phyloP scores from a whole-genome alignment of 1,140 invertebrate genomes.

The Drosophila murphyi region DNA sequence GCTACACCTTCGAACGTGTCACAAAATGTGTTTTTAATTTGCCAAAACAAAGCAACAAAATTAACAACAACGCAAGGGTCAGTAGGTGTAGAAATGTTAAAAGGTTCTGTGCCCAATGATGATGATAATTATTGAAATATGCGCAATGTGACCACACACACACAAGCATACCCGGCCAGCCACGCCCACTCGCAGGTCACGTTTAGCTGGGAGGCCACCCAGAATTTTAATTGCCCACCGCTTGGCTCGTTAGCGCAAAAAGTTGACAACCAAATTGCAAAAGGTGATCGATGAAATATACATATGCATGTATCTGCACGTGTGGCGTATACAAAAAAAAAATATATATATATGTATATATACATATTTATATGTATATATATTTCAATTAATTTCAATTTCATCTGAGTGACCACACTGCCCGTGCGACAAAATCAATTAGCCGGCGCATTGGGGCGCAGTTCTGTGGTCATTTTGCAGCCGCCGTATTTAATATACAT shows the following conservation, averaged over 20 bases:
- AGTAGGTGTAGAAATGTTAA: slow-evolving; percentile 66
- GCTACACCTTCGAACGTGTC: slow-evolving; percentile 49
- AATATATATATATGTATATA: neutral
- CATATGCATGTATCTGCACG: neutral
- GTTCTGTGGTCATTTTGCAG: slow-evolving; percentile 40
- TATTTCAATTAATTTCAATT: slow-evolving; percentile 76
- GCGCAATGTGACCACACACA: slow-evolving; percentile 62
- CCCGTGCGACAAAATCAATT: slow-evolving; percentile 13
- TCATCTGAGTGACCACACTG: slow-evolving; percentile 2
- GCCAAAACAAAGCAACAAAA: slow-evolving; percentile 21
- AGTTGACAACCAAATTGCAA: slow-evolving; percentile 65
- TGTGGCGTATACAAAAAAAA: too few species aligned
- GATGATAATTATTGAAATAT: slow-evolving; percentile 47
- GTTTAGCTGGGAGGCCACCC: slow-evolving; percentile 25
- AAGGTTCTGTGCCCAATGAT: slow-evolving; percentile 47
- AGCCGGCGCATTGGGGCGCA: slow-evolving; percentile 51
- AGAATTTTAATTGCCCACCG: slow-evolving; percentile 68
- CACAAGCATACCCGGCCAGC: neutral
- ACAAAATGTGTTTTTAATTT: slow-evolving; percentile 78
- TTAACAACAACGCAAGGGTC: slow-evolving; percentile 38
- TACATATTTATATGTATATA: slow-evolving; percentile 31
- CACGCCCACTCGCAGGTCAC: neutral
- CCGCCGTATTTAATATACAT: slow-evolving; percentile 27
- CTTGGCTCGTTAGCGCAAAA: slow-evolving; percentile 68
- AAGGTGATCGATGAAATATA: slow-evolving; percentile 62